Evolutionary conservation across 2,113 vertebrate species (phyloP).

Genomic region (Anthoscopus minutus): DNA sequence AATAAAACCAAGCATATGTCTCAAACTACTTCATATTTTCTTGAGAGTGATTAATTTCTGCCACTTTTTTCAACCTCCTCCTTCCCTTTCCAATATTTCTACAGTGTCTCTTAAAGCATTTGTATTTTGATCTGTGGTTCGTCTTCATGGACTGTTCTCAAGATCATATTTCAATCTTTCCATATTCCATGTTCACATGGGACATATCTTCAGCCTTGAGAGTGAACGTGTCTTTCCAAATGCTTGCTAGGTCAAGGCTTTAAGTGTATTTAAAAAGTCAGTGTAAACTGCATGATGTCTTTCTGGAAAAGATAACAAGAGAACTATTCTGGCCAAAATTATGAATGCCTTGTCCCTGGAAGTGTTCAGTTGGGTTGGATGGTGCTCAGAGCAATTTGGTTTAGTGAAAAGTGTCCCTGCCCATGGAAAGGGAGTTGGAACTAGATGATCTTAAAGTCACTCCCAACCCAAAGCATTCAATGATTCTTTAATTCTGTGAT

Average conservation of each 20-base stretch:
- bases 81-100: not conserved
- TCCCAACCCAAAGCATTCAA: not conserved
- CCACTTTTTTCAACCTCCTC: not conserved
- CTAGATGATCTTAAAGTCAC: not conserved
- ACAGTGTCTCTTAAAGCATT: not conserved
- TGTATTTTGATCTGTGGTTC: not conserved
- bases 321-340: not conserved
- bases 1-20: not conserved
- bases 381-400: not conserved
- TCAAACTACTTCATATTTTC: not conserved
- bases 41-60: not conserved
- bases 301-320: not conserved
- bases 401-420: not conserved
- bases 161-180: not conserved
- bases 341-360: not conserved
- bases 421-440: not conserved
- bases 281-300: not conserved
- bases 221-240: not conserved
- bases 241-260: not conserved
- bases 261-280: rapidly evolving
- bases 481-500: not conserved
- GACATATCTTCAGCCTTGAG: not conserved
- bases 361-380: not conserved
- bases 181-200: not conserved
- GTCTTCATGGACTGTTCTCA: not conserved